A percentile compares a stretch with the other conserved stretches of the same genome.
These are phyloP conservation scores for Gymnoscelis rufifasciata DNA, from an alignment of 2,888 invertebrate genomes.

Conservation along the genomic window DNA sequence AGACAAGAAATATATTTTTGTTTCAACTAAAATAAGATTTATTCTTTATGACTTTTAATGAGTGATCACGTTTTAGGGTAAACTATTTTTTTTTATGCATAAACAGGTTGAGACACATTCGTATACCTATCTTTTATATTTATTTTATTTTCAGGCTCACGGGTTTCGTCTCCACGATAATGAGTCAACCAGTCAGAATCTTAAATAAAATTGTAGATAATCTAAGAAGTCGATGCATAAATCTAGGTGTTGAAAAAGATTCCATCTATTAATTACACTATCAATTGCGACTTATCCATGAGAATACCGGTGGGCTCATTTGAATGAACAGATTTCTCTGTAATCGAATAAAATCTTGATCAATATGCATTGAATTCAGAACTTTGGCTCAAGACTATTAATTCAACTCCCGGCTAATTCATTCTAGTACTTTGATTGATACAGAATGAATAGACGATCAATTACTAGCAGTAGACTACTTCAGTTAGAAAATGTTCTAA, in stretches of 20 bases:
- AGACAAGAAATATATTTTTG: too few species aligned
- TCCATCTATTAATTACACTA: not conserved
- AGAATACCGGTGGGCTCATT: slow-evolving; percentile 1
- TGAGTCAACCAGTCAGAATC: too few species aligned
- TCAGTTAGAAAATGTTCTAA: not conserved
- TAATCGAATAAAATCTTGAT: slow-evolving; percentile 33
- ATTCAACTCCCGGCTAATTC: slow-evolving; percentile 36
- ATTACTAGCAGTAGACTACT: slow-evolving; percentile 19
- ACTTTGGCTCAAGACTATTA: slow-evolving; percentile 35
- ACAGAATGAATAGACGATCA: slow-evolving; percentile 7
- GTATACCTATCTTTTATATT: too few species aligned
- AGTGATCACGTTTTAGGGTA: too few species aligned
- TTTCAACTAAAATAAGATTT: too few species aligned
- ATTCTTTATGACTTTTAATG: too few species aligned
- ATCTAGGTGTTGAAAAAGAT: not conserved
- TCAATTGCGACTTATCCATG: not conserved
- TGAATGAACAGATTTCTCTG: not conserved
- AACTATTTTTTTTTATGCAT: too few species aligned
- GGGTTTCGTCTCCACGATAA: too few species aligned
- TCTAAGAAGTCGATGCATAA: too few species aligned
- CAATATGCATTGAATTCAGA: slow-evolving; percentile 30
- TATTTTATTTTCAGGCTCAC: too few species aligned
- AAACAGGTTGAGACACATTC: too few species aligned
- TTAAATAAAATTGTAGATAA: too few species aligned
- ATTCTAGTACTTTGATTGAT: slow-evolving; percentile 34